Base-by-base conservation (phyloP, 1,140 invertebrate species). In the Oscheius sp. region DNA sequence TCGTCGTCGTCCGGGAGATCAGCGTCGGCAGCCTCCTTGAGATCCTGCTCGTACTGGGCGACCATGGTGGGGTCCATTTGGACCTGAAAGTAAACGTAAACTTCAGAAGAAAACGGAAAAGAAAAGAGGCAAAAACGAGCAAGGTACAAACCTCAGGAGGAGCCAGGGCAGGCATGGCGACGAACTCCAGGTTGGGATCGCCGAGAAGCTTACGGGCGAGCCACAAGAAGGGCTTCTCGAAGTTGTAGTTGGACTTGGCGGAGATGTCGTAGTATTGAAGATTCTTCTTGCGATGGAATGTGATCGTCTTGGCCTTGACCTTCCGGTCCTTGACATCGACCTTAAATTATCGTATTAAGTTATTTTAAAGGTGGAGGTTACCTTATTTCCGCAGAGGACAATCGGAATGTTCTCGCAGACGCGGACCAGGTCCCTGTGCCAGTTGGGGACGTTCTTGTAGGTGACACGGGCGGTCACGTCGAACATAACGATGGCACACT, bases 391-490 rank as follows among this genome's bases (percentile, higher is more conserved):
- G 84, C 93, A 95, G 1, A 97, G 88, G 13, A 99, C 97, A 85
- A 99, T 99, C 3, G 97, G 97, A 80, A 99, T 97, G 85, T 95
- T 97, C 89, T 99, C 96, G 88, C 96, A 99, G 2, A 99, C 95
- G 81, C 95, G 88, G 1, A 98, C 93, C 80, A 99, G 89, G 89
- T 99, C 95, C 85, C 95, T 89, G 86, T 99, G 95, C 96, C 96
- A 99, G 85, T 98, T 98, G 45, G 95, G 95, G 76, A 99, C 95
- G 87, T 99, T 99, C 88, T 99, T 99, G 88, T 99, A 98, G 3
- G 97, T 99, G 63, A 99, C 94, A 82, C 97, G 89, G 32, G 95
- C 96, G 46, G 97, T 99, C 77, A 99, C 96, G 88, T 99, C 97
- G 87, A 99, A 99, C 97, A 99, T 99, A 77, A 99, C 95, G 79